These are phyloP conservation scores for Sphenodon punctatus DNA, from an alignment of 2,797 vertebrate species.

Conservation along the genomic window DNA sequence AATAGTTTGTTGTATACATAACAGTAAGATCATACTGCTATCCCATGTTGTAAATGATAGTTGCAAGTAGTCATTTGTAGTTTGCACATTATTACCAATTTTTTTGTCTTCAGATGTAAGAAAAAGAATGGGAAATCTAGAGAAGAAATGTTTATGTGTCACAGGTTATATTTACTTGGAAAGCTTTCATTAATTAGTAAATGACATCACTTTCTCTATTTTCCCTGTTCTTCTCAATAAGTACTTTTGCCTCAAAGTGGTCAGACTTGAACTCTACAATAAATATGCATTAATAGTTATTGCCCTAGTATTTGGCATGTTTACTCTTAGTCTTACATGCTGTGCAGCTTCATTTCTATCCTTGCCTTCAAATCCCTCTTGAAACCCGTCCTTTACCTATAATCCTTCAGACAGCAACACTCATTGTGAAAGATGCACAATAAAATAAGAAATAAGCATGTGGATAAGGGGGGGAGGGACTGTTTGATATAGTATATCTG, in stretches of 20 bases:
- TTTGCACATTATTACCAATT: neutral
- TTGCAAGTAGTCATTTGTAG: neutral
- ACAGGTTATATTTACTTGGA: neutral
- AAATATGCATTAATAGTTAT: neutral
- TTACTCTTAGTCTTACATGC: neutral
- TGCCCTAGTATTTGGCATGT: neutral
- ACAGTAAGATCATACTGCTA: neutral
- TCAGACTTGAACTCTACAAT: neutral
- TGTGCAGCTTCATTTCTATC: neutral
- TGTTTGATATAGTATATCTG: no score
- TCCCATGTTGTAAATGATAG: neutral
- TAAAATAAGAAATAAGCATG: no score
- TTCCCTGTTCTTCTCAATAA: neutral
- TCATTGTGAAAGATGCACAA: neutral
- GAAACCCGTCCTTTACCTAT: neutral
- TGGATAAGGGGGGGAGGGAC: no score
- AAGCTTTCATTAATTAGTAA: neutral
- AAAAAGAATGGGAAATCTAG: neutral
- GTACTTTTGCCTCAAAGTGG: neutral
- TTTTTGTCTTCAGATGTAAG: neutral
- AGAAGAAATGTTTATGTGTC: neutral
- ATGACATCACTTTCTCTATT: neutral
- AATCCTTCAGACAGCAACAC: neutral
- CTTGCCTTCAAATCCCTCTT: neutral
- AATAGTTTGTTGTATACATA: neutral